Evolutionary conservation across 1,140 invertebrate genomes (phyloP), one percentile per base, ranked within the genome.

Genomic region (Macrocentrus cingulum): DNA sequence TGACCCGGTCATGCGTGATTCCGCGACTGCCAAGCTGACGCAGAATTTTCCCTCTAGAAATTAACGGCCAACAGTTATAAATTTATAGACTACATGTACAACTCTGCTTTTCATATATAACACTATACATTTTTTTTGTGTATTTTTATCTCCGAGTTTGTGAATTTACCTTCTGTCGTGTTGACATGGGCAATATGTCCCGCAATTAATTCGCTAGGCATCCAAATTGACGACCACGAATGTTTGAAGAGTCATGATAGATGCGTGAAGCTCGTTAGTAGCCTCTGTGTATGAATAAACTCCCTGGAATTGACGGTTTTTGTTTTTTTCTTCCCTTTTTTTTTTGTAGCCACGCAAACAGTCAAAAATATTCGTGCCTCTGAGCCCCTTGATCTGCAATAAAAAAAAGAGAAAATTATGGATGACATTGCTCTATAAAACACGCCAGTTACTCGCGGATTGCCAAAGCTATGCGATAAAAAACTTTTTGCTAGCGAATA

Each of bases 11-110:
- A 52, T 55, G 61, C 58, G 50, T 60, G 57, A 51, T 60, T 60
- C 61, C 61, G 48, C n/a, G n/a, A 45, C 37, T 45, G 23, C 23
- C 61, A 63, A 63, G 61, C 61, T 63, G 61, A 60, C 61, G 61
- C 52, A 34, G 25, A 42, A 49, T 45, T 60, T 61, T 37, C 25
- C 29, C 45, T 25, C 41, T 15, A 19, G 23, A 56, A 61, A 56
- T 56, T 57, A 44, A 20, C 20, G 48, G 13, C 22, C 48, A 3
- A 9, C 25, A 55, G 18, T 18, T 11, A 53, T 55, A 52, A 53
- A 57, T 49, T 57, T 46, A 56, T 56, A 22, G 22, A 45, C 23
- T 56, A 11, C 20, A 45, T 15, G n/a, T n/a, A n/a, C n/a, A n/a
- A 44, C 18, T 13, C 36, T 8, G n/a, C 16, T 56, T 56, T 46